Conservation (phyloP, 2,888 invertebrate genomes). For the Drosophila meridionalis region DNA sequence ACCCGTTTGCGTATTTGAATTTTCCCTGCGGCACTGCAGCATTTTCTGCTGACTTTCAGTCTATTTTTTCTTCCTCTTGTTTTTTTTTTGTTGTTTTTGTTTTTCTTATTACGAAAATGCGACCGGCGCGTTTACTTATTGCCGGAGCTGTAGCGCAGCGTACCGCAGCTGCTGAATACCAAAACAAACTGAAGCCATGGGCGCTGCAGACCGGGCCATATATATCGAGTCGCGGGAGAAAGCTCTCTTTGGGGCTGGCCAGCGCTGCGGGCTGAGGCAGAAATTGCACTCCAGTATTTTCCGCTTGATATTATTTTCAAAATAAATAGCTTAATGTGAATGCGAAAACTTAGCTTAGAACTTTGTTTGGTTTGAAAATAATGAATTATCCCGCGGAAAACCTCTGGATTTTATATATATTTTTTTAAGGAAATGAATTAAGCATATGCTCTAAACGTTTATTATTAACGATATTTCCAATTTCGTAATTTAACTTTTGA, state of each 20-base stretch:
- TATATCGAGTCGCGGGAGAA: slow-evolving; percentile 54
- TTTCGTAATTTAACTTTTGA: background rate
- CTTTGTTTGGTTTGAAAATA: slow-evolving; percentile 6
- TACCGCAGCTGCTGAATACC: slow-evolving; percentile 27
- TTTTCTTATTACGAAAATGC: slow-evolving; percentile 27
- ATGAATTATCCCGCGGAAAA: background rate
- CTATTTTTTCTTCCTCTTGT: slow-evolving; percentile 4
- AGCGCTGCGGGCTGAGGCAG: slow-evolving; percentile 4
- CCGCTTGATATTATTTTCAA: background rate
- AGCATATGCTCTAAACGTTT: background rate
- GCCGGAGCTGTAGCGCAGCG: slow-evolving; percentile 9
- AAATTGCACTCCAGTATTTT: slow-evolving; percentile 9
- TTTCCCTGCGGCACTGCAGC: slow-evolving; percentile 63
- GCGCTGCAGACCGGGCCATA: slow-evolving; percentile 52
- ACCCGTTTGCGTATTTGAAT: slow-evolving; percentile 70
- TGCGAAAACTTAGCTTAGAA: slow-evolving; percentile 6
- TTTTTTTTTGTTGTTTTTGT: background rate
- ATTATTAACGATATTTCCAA: background rate
- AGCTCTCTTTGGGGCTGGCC: slow-evolving; percentile 38
- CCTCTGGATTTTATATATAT: background rate
- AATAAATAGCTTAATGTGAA: background rate
- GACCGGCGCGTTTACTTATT: slow-evolving; percentile 31
- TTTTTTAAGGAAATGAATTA: background rate
- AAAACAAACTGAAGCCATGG: slow-evolving; percentile 61
- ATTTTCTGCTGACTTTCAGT: slow-evolving; percentile 57